These are phyloP conservation scores for Trachythela sp. DNA, from an alignment of 64 coral and sea anemone genomes.

Conservation along the genomic window DNA sequence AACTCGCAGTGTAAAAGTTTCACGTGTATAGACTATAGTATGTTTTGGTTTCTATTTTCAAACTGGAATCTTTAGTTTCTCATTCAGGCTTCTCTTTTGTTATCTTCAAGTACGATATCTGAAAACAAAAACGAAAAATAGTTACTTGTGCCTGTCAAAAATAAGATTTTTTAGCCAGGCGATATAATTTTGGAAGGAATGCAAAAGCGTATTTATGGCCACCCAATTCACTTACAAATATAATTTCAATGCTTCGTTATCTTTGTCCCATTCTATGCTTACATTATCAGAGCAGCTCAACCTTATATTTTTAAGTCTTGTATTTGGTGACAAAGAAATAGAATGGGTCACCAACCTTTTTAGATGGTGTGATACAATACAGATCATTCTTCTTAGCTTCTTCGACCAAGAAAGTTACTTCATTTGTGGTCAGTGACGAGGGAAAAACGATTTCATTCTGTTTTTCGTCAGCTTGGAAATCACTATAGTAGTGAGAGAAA, in stretches of 20 bases:
- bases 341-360: neutral
- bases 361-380: neutral
- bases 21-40: too few relatives aligned
- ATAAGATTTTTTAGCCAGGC: neutral
- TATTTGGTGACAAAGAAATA: neutral
- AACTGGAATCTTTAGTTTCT: neutral
- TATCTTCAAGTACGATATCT: neutral
- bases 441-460: slow-evolving; percentile 51
- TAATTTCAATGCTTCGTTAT: too few relatives aligned
- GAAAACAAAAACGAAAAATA: neutral
- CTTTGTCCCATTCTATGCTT: too few relatives aligned
- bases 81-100: neutral
- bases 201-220: too few relatives aligned
- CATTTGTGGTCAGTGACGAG: slow-evolving; percentile 45
- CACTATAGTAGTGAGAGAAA: slow-evolving; percentile 37
- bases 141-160: neutral
- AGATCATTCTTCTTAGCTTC: neutral
- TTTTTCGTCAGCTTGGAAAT: slow-evolving; percentile 36
- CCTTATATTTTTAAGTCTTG: too few relatives aligned
- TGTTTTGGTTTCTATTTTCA: neutral
- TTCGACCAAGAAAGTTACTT: slow-evolving; percentile 20
- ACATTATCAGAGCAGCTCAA: too few relatives aligned
- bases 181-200: too few relatives aligned
- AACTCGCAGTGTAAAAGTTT: neutral
- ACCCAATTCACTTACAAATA: too few relatives aligned